Base-by-base conservation (phyloP, 2,113 vertebrate genomes). In the Bagarius yarrelli region DNA sequence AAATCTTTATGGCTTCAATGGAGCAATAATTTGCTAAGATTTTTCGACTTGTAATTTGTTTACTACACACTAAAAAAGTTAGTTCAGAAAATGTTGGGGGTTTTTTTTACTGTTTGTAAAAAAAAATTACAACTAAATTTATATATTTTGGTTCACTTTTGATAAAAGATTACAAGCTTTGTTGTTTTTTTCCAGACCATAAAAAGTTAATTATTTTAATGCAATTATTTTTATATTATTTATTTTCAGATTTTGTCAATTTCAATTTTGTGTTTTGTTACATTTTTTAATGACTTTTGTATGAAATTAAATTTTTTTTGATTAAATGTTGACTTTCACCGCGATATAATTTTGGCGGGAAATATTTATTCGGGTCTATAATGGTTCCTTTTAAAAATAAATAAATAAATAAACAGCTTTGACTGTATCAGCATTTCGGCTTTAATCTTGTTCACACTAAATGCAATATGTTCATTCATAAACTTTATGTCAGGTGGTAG, bases 211-310 rank as follows among this genome's bases (percentile, higher is more conserved):
- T n/a, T n/a, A n/a, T 59, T 32, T 23, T 18, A 70, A 71, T 57
- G 25, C 12, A 72, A 13, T 50, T 74, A 75, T 83, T 64, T 76
- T 75, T 72, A 9, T 55, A 36, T 36, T 73, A 71, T 72, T 84
- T 84, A 52, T 50, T 78, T 74, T 67, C n/a, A 5, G 4, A 8
- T 72, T 57, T 34, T 5, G 30, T 36, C 2, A 1, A 12, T 52
- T 32, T 14, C 27, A 18, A 30, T 8, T 47, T 61, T 72, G 40
- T 72, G 44, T 59, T 72, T 80, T n/a, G 27, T 18, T 72, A 30
- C 16, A 5, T 14, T 50, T 44, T 71, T 72, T 71, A 21, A 19
- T 70, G 44, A 70, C 14, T 8, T 53, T 0, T 70, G 6, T 52
- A 71, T 18, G 67, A 8, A 52, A 50, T 52, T 27, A 15, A 23